A percentile compares a stretch with the other conserved stretches of the same genome.
Evolutionary conservation across 2,113 vertebrate species (phyloP).

Genomic region (Bathybates hornii): DNA sequence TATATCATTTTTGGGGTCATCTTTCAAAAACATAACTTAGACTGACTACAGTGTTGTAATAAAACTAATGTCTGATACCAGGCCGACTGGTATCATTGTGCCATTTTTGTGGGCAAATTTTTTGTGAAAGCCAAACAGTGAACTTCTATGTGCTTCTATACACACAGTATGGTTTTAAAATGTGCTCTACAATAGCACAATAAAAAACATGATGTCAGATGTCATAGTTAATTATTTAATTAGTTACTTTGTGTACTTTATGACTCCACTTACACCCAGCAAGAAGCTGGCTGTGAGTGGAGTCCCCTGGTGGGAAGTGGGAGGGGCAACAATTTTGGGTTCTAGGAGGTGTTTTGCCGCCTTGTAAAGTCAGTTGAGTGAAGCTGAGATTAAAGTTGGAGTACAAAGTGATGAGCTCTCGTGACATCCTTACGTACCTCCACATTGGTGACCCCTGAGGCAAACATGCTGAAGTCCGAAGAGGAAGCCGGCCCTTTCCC

Average conservation of each 20-base stretch:
- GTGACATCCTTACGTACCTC: neutral
- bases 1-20: neutral
- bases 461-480: neutral
- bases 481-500: neutral
- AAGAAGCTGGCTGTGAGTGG: neutral
- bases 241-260: neutral
- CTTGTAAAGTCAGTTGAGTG: neutral
- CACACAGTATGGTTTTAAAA: neutral
- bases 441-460: neutral
- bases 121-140: neutral
- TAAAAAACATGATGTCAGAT: neutral
- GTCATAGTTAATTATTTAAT: neutral
- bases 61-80: neutral
- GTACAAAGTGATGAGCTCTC: neutral
- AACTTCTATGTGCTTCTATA: neutral
- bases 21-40: neutral
- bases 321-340: neutral
- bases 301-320: neutral
- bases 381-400: neutral
- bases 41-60: neutral
- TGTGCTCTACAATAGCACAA: neutral
- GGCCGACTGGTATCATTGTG: neutral
- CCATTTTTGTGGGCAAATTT: accelerated
- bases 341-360: accelerated
- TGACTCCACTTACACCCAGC: accelerated